Base-by-base conservation (phyloP, 2,113 vertebrate genomes). In the Struthio camelus region DNA sequence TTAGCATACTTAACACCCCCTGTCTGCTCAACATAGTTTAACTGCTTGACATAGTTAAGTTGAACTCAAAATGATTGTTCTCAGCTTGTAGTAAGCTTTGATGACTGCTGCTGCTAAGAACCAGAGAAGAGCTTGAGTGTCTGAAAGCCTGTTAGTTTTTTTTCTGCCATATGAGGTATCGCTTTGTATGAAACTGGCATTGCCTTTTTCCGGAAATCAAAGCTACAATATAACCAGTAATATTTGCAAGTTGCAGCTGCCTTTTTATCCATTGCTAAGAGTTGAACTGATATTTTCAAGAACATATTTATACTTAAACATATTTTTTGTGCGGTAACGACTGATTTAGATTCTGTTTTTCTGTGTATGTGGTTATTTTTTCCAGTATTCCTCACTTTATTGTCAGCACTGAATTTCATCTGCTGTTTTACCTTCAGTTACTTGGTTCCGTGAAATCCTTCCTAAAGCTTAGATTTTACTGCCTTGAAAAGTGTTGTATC, bases 1-100 rank as follows among this genome's bases (percentile, higher is more conserved):
- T 75, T 54, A 56, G 12, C 10, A 16, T 69, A 8, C 70, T 79
- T 92, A 65, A 61, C 38, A 82, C 10, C 5, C 24, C 2, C 4
- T 75, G 22, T 56, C 66, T 67, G 53, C 80, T 94, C 87, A 44
- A 44, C 48, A 1, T 79, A 73, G 38, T 51, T 48, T 79, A 76
- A 64, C 65, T 1, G 2, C 56, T 38, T 76, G 73, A 44, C 30
- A 20, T 20, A 61, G 78, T 85, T 80, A 53, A 48, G 58, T 53
- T 87, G 73, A 89, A 62, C 48, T 87, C 44, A 72, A 8, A 89
- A 76, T 94, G 78, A 72, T 5, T 87, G 17, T 82, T 96, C 78
- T 56, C 78, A 32, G 80, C 42, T 85, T 87, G 17, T 67, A 78
- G 69, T 64, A 79, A 56, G 42, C 65, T 94, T 89, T 85, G 56